A percentile compares a stretch with the other conserved stretches of the same genome.
phyloP scores from a whole-genome alignment of 2,797 vertebrate species.

The Botia almorhae region DNA sequence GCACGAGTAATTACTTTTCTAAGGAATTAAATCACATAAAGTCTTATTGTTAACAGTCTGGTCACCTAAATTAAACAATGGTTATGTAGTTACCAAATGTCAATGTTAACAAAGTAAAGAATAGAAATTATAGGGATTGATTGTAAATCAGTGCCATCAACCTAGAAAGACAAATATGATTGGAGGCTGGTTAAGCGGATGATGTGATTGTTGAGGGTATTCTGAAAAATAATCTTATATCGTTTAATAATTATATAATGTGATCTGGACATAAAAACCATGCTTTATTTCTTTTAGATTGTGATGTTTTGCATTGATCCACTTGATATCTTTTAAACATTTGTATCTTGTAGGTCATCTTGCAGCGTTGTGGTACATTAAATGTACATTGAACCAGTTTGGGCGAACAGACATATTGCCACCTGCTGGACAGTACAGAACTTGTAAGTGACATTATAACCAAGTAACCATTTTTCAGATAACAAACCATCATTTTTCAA shows the following conservation, averaged over 20 bases:
- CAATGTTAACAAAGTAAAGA: no score
- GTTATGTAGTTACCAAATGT: no score
- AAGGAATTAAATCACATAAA: no score
- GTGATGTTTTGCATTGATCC: not conserved
- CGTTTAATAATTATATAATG: no score
- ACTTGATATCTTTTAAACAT: not conserved
- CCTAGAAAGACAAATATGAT: not conserved
- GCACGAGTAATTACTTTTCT: no score
- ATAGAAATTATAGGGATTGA: not conserved
- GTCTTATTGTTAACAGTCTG: no score
- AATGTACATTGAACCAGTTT: not conserved
- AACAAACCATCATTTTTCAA: not conserved
- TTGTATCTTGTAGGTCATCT: not conserved
- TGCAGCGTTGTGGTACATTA: not conserved
- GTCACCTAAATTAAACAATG: no score
- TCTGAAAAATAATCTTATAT: not conserved
- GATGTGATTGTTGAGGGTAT: not conserved
- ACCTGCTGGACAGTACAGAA: slow-evolving; percentile 2
- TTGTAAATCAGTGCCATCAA: not conserved
- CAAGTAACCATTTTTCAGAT: not conserved
- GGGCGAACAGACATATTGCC: slow-evolving; percentile 7
- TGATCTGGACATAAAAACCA: not conserved
- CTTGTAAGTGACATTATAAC: not conserved
- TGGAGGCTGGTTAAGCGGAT: not conserved
- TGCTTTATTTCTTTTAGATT: not conserved